Evolutionary conservation across 2,888 invertebrate species (phyloP), one percentile per base, ranked within the genome.

Genomic region (Dasysyrphus tricinctus): DNA sequence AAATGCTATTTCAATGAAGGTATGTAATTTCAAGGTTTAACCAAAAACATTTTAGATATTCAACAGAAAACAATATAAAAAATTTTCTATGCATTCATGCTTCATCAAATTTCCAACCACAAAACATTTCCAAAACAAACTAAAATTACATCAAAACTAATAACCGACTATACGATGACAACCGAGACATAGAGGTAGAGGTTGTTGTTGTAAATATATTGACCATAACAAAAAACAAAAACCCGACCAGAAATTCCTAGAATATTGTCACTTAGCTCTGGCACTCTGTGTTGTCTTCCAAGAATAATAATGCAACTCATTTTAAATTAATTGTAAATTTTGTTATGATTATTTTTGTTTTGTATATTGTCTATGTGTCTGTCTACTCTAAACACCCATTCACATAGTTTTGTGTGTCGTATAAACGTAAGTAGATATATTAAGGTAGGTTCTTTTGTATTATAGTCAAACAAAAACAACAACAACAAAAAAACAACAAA

Each of bases 291-390:
- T 44, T 67, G 67, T n/a, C 37, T 77, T 77, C 70, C 29, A 51
- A 42, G 69, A 73, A 78, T 61, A 73, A 57, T 63, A 63, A 78
- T 83, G 74, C 74, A 78, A 74, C 56, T 83, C 78, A 32, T 59
- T 54, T 73, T 61, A 59, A 73, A 77, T 77, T 73, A 77, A 82
- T 59, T 72, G 65, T 56, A 80, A 67, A 74, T 74, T 69, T 54
- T 54, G 54, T 69, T 69, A 39, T 51, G n/a, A 69, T 69, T 42
- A 42, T 61, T 61, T 12, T 69, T 51, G 1, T 24, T 24, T 24
- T 24, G 24, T 24, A 11, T 63, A 67, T 16, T 54, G 51, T 54
- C 54, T 49, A 49, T 67, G 34, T 69, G 47, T 61, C 69, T 69
- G 19, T 47, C 47, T 47, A 34, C 65, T 47, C 32, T 61, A 24